A percentile compares a stretch with the other conserved stretches of the same genome.
Conservation (phyloP, 1,140 invertebrate genomes). For the Neoseiulus cucumeris region DNA sequence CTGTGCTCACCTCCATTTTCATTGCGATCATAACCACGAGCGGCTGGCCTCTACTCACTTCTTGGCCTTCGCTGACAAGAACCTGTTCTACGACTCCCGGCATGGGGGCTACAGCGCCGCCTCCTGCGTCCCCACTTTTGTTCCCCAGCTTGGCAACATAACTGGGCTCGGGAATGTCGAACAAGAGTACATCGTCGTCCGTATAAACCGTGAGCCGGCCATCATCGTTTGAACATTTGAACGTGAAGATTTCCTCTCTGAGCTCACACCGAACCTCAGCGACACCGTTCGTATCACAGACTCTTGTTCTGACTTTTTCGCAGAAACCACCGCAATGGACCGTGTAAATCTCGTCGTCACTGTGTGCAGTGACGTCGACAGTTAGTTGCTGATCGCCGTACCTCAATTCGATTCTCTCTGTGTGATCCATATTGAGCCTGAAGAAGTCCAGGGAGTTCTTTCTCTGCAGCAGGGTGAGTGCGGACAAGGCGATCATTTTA, state of each 20-base stretch:
- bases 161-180: constrained; percentile 29
- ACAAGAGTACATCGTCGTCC: constrained; percentile 28
- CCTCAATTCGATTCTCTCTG: not conserved
- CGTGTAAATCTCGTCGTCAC: not conserved
- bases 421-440: constrained; percentile 1
- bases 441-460: not conserved
- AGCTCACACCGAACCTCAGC: constrained; percentile 3
- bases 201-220: constrained; percentile 19
- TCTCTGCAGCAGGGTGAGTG: not conserved
- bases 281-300: not conserved
- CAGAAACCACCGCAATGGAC: not conserved
- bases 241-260: not conserved
- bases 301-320: not conserved
- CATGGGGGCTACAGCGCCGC: constrained; percentile 63
- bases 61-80: constrained; percentile 51
- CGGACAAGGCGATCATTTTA: constrained; percentile 7
- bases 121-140: constrained; percentile 23
- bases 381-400: not conserved
- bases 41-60: constrained; percentile 59
- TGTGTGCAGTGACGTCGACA: not conserved
- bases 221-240: constrained; percentile 10
- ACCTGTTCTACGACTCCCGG: constrained; percentile 85
- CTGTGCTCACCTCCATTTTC: constrained; percentile 81
- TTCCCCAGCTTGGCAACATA: constrained; percentile 16
- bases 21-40: constrained; percentile 84